These are phyloP conservation scores for Lochmaea capreae DNA, from an alignment of 2,888 invertebrate species.

Conservation along the genomic window DNA sequence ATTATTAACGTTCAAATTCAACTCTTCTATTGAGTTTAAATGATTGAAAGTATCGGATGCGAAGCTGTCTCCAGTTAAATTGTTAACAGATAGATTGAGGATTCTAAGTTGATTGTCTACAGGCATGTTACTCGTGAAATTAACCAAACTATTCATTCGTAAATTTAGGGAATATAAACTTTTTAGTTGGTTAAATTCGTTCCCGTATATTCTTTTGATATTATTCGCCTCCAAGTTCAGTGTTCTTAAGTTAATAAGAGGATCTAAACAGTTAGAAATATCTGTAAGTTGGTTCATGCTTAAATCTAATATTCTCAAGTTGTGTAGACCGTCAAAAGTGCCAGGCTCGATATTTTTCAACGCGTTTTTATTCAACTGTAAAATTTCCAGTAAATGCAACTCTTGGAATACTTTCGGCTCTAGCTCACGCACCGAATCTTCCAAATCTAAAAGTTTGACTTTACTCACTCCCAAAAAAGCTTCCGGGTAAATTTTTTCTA, in stretches of 20 bases:
- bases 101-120: slow-evolving; percentile 54
- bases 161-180: slow-evolving; percentile 49
- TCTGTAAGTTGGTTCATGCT: slow-evolving; percentile 39
- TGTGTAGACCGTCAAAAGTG: slow-evolving; percentile 56
- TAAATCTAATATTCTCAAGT: slow-evolving; percentile 56
- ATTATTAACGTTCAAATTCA: slow-evolving; percentile 55
- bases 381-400: slow-evolving; percentile 51
- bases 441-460: slow-evolving; percentile 54
- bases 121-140: slow-evolving; percentile 53
- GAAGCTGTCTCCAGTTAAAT: slow-evolving; percentile 51
- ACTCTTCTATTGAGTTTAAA: slow-evolving; percentile 54
- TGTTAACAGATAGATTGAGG: slow-evolving; percentile 56
- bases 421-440: slow-evolving; percentile 45
- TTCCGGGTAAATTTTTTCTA: slow-evolving; percentile 53
- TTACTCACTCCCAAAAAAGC: slow-evolving; percentile 59
- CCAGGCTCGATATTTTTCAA: slow-evolving; percentile 43
- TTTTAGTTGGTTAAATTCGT: slow-evolving; percentile 52
- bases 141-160: slow-evolving; percentile 53
- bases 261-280: slow-evolving; percentile 34
- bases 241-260: slow-evolving; percentile 45
- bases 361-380: slow-evolving; percentile 54
- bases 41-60: slow-evolving; percentile 54
- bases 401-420: slow-evolving; percentile 47
- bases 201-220: slow-evolving; percentile 43
- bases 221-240: slow-evolving; percentile 54